Percentiles rank a stretch among this genome's conserved stretches.
Evolutionary conservation across 2,797 vertebrate species (phyloP).

Genomic region (Cirrhinus molitorella): DNA sequence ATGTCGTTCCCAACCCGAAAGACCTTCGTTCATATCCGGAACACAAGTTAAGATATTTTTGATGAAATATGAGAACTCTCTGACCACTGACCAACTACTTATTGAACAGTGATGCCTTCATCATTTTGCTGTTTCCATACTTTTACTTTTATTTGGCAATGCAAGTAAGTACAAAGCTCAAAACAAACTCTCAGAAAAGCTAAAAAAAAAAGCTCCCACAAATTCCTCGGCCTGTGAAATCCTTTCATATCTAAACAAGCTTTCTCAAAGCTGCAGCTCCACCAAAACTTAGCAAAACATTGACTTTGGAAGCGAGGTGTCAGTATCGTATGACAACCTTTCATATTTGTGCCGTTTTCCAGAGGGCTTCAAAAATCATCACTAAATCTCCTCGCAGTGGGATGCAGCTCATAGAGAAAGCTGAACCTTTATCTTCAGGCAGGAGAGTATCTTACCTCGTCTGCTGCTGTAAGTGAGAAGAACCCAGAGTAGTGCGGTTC

Average conservation of each 20-base stretch:
- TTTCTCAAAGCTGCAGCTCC: slow-evolving; percentile 34
- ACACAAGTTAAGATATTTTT: too few relatives aligned
- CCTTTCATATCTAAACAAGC: slow-evolving; percentile 40
- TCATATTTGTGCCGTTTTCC: slow-evolving; percentile 45
- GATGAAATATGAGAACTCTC: too few relatives aligned
- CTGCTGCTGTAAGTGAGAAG: slow-evolving; percentile 42
- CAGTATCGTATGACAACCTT: slow-evolving; percentile 36
- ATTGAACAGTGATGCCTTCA: neutral
- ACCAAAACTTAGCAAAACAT: slow-evolving; percentile 42
- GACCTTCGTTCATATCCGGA: too few relatives aligned
- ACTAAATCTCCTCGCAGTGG: slow-evolving; percentile 48
- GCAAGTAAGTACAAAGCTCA: neutral
- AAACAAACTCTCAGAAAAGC: neutral
- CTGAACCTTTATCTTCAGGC: slow-evolving; percentile 40
- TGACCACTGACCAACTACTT: neutral
- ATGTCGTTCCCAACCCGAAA: too few relatives aligned
- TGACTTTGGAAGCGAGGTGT: slow-evolving; percentile 41
- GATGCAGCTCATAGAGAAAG: slow-evolving; percentile 43
- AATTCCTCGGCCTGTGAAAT: slow-evolving; percentile 31
- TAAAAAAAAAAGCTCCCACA: neutral
- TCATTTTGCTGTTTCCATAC: neutral
- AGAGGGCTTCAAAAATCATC: slow-evolving; percentile 50
- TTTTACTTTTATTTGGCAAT: neutral
- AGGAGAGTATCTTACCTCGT: slow-evolving; percentile 18
- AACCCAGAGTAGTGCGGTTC: slow-evolving; percentile 37